Base-by-base conservation (phyloP, 2,888 invertebrate genomes). In the Aspidiotus destructor region DNA sequence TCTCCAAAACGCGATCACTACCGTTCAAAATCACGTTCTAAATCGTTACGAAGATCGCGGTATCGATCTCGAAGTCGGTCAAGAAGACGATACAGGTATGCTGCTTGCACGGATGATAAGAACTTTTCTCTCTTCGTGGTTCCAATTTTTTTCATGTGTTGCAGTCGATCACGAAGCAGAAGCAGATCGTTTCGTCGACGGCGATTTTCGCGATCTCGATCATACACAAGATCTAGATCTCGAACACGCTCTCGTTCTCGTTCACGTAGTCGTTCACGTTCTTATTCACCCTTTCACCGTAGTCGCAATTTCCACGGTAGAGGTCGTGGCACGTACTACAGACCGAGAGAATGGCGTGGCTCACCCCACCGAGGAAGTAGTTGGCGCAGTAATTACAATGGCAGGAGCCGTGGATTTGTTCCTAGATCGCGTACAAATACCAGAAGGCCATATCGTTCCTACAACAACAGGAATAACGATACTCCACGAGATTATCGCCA, bases 291-390 rank as follows among this genome's bases (percentile, higher is more conserved):
- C 10, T 71, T 85, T 72, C 85, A 85, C 74, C 82, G 85, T 1
- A 84, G 86, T 2, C 82, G 85, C 13, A 84, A 85, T 5, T 81
- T 82, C 9, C 41, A 80, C 81, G 64, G 83, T 17, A 81, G 82
- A 76, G 87, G 87, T 75, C 83, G 88, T 68, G 88, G 88, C 72
- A 88, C 87, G 0, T 88, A 88, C 78, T 88, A 88, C 79, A 86
- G 87, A 73, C 88, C 88, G 1, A 82, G 88, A 71, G 87, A 88
- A 81, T 86, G 87, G 76, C 82, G 81, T 41, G 77, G 77, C 71
- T 82, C 82, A 41, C 77, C 77, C 70, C 82, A 82, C 68, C 77
- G 83, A n/a, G 81, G 82, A 41, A 8, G 8, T 10, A 65, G 58
- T 40, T 65, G 65, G 65, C 55, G 55, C 8, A 65, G 15, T 40